Base-by-base conservation (phyloP, 2,113 vertebrate genomes). In the Xiphorhynchus elegans region DNA sequence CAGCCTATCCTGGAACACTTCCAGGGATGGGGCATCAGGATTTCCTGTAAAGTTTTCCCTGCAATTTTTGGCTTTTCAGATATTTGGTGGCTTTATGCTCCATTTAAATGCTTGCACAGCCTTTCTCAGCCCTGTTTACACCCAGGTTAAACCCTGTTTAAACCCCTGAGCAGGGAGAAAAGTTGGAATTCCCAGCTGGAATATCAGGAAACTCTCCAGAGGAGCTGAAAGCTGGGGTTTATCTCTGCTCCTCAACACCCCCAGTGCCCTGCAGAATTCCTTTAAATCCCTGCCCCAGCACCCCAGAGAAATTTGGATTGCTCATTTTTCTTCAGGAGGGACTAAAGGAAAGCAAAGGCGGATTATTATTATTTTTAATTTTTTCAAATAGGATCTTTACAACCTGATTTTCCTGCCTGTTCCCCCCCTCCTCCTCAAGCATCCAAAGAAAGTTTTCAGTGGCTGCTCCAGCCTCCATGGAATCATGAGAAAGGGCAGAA, bases 151-250 rank as follows among this genome's bases (percentile, higher is more conserved):
- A 42, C 3, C 26, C 33, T 8, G 4, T 11, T 62, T 15, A 19
- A 81, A 84, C 2, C 11, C 37, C 31, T 7, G n/a, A 42, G 72
- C 10, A 52, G 6, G 40, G 11, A 47, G 13, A 82, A 20, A 11
- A 10, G 40, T 40, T 40, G 40, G 40, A 40, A 40, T 40, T 40
- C 40, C 40, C 40, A 40, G 40, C 40, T 40, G 40, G 40, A 37
- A 37, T 37, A 37, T 37, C 9, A 9, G 50, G 16, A 74, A 68
- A 68, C 3, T 16, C 49, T 67, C 15, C 3, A 17, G 39, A 80
- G 37, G 39, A 80, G 37, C 49, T 0, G 0, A 79, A 58, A 49
- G 10, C 11, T 1, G 4, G 53, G 40, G 12, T 46, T 5, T 60
- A 55, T 42, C 35, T 70, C 8, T 7, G 28, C 39, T 37, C 52